Evolutionary conservation across 2,888 invertebrate species (phyloP).

Genomic region (Cyrtodaria siliqua): DNA sequence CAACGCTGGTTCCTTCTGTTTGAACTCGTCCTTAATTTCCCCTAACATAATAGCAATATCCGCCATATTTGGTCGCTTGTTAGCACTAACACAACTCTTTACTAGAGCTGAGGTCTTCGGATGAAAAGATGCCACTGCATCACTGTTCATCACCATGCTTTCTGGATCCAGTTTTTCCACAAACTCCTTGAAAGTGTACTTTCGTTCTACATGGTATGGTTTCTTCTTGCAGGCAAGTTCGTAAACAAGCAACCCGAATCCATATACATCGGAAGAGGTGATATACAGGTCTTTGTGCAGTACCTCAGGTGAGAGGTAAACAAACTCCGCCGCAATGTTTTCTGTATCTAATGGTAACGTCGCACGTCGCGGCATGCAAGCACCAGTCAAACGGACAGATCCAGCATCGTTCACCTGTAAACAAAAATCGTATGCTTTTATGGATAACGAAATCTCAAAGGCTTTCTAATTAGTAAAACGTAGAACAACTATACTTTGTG

Average conservation of each 20-base stretch:
- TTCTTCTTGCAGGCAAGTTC: conserved; percentile 44
- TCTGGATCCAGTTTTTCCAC: conserved; percentile 57
- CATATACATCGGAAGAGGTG: conserved; percentile 77
- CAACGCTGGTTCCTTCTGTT: neutral
- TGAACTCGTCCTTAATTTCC: conserved; percentile 5
- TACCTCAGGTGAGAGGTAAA: conserved; percentile 80
- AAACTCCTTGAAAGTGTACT: conserved; percentile 61
- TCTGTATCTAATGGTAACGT: conserved; percentile 64
- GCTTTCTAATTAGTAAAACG: too few relatives aligned
- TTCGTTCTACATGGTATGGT: conserved; percentile 58
- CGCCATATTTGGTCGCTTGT: neutral
- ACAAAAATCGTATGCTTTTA: too few relatives aligned
- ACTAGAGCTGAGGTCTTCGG: conserved; percentile 3
- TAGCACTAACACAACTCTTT: neutral
- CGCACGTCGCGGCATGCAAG: conserved; percentile 74
- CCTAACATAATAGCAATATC: conserved; percentile 5
- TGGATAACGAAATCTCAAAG: too few relatives aligned
- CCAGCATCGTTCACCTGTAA: conserved; percentile 62
- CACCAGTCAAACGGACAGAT: conserved; percentile 73
- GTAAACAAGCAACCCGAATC: conserved; percentile 59
- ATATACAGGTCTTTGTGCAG: conserved; percentile 74
- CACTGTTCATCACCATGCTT: conserved; percentile 45
- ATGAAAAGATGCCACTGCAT: neutral
- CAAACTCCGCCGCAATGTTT: conserved; percentile 63
- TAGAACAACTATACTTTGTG: too few relatives aligned